A percentile compares a stretch with the other conserved stretches of the same genome.
phyloP scores from a whole-genome alignment of 2,888 invertebrate species.

The Bimastos eiseni region DNA sequence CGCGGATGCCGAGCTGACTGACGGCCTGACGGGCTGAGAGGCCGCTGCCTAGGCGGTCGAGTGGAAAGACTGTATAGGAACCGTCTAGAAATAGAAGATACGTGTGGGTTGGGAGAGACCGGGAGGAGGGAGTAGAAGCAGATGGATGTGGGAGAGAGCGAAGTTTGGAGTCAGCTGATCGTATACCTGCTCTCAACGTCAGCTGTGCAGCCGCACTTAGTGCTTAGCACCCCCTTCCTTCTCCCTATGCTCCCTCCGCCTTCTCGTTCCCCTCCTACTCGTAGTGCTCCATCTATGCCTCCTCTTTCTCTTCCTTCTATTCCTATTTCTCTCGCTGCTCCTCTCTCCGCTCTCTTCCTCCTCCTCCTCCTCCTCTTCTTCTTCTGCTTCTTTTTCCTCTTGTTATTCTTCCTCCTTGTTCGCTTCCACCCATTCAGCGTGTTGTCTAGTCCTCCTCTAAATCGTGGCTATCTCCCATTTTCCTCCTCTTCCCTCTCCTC shows the following conservation, averaged over 20 bases:
- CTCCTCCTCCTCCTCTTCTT: not conserved
- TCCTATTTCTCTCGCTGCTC: not conserved
- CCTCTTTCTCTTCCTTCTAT: not conserved
- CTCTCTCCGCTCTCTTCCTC: not conserved
- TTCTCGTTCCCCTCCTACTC: not conserved
- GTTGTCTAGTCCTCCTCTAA: too few relatives aligned
- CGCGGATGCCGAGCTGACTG: not conserved
- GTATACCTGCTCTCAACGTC: not conserved
- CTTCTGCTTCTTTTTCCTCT: too few relatives aligned
- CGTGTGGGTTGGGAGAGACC: not conserved
- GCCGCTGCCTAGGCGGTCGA: not conserved
- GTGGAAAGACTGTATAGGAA: not conserved
- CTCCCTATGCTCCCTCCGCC: not conserved
- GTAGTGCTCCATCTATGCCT: not conserved
- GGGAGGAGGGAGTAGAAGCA: not conserved
- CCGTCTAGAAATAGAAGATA: not conserved
- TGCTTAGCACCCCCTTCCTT: not conserved
- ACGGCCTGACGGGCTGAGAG: not conserved
- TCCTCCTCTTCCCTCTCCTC: not conserved
- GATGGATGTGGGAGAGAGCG: not conserved
- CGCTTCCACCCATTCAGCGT: too few relatives aligned
- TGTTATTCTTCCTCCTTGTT: too few relatives aligned
- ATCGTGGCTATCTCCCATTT: too few relatives aligned
- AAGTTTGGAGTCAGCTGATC: not conserved
- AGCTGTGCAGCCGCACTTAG: not conserved